A percentile compares a stretch with the other conserved stretches of the same genome.
phyloP scores from a whole-genome alignment of 2,888 invertebrate species.

The Alsophila aescularia region DNA sequence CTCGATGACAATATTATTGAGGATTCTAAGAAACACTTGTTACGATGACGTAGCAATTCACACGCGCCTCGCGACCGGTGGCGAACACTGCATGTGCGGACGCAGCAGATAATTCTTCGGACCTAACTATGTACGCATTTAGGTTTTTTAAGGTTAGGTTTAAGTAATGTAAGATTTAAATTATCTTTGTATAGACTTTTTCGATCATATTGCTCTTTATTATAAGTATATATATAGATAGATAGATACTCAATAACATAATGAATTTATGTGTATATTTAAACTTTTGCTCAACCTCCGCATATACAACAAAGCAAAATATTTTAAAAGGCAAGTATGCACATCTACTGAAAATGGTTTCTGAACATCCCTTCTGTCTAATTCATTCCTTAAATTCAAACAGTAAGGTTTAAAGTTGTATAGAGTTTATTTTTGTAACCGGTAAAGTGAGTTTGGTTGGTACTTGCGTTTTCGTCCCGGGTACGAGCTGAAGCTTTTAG shows the following conservation, averaged over 20 bases:
- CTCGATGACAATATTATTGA: no score
- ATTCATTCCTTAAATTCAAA: neutral
- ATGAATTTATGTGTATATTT: neutral
- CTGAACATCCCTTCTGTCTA: neutral
- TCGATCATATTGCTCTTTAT: no score
- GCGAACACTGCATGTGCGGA: no score
- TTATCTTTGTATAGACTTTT: no score
- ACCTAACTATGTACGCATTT: no score
- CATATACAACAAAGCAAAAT: constrained; percentile 23
- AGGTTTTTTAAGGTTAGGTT: no score
- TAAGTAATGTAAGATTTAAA: no score
- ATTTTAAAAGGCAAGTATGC: constrained; percentile 24
- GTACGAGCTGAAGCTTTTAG: constrained; percentile 39
- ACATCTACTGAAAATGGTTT: constrained; percentile 2
- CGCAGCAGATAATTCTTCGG: no score
- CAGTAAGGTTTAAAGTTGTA: constrained; percentile 8
- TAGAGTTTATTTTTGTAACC: constrained; percentile 5
- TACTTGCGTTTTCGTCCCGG: constrained; percentile 17
- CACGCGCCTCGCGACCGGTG: no score
- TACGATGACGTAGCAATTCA: no score
- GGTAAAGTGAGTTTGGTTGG: constrained; percentile 6
- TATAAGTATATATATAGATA: no score
- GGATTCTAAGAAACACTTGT: no score
- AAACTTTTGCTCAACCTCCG: constrained; percentile 13
- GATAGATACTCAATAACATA: constrained; percentile 5